phyloP scores from a whole-genome alignment of 2,888 invertebrate genomes.

The Diplolepis rosae region DNA sequence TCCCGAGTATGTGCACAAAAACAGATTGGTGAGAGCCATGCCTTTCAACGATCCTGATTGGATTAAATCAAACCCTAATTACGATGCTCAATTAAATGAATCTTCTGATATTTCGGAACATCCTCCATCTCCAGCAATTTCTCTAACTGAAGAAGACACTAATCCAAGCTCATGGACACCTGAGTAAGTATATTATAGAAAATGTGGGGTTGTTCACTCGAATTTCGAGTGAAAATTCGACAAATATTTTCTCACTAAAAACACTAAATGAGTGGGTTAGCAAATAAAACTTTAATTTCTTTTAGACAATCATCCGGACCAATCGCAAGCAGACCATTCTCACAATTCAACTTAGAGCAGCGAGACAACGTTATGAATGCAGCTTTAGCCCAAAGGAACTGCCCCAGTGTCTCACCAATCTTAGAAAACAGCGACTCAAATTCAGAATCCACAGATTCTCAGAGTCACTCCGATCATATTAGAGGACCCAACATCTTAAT shows the following conservation, averaged over 20 bases:
- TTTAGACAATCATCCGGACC: slow-evolving; percentile 57
- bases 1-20: slow-evolving; percentile 54
- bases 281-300: too few species aligned
- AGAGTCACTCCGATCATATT: slow-evolving; percentile 38
- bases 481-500: slow-evolving; percentile 51
- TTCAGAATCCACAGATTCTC: slow-evolving; percentile 42
- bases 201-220: too few species aligned
- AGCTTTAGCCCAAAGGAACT: slow-evolving; percentile 47
- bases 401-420: slow-evolving; percentile 40
- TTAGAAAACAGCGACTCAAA: slow-evolving; percentile 34
- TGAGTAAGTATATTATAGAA: slow-evolving; percentile 52
- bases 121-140: slow-evolving; percentile 37
- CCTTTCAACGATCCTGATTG: slow-evolving; percentile 51
- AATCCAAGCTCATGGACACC: slow-evolving; percentile 59
- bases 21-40: slow-evolving; percentile 55
- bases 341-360: slow-evolving; percentile 55
- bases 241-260: too few species aligned
- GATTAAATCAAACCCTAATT: slow-evolving; percentile 53
- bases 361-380: slow-evolving; percentile 57
- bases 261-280: too few species aligned
- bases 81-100: slow-evolving; percentile 53
- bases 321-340: slow-evolving; percentile 51
- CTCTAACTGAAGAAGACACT: slow-evolving; percentile 51
- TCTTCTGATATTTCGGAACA: slow-evolving; percentile 39
- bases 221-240: too few species aligned